These are phyloP conservation scores for Cossypha caffra DNA, from an alignment of 2,797 vertebrate species.

Conservation along the genomic window DNA sequence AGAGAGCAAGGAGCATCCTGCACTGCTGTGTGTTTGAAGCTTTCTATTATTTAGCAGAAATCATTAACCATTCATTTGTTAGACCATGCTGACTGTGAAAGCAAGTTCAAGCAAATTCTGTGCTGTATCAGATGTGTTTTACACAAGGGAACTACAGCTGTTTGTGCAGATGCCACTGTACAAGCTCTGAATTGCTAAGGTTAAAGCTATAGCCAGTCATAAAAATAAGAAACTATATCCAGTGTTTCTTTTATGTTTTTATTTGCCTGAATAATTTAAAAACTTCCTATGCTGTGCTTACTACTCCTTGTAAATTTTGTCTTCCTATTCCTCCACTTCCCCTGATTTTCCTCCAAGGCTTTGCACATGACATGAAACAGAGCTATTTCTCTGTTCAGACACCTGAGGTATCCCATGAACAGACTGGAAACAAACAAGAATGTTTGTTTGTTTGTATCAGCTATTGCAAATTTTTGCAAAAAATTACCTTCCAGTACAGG, in stretches of 20 bases:
- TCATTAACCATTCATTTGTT: conserved; percentile 52
- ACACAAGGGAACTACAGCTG: conserved; percentile 9
- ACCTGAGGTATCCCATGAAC: not conserved
- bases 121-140: not conserved
- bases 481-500: not conserved
- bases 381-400: not conserved
- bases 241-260: not conserved
- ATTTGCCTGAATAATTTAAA: not conserved
- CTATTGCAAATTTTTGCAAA: not conserved
- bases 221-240: not conserved
- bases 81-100: not conserved
- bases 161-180: not conserved
- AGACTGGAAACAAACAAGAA: not conserved
- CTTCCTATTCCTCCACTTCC: not conserved
- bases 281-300: not conserved
- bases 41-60: conserved; percentile 52
- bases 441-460: not conserved
- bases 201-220: not conserved
- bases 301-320: not conserved
- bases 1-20: not conserved
- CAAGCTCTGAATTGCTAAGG: not conserved
- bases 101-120: not conserved
- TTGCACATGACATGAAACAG: not conserved
- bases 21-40: not conserved
- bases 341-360: not conserved